phyloP scores from a whole-genome alignment of 2,113 vertebrate species.

The Onychorhynchus coronatus region DNA sequence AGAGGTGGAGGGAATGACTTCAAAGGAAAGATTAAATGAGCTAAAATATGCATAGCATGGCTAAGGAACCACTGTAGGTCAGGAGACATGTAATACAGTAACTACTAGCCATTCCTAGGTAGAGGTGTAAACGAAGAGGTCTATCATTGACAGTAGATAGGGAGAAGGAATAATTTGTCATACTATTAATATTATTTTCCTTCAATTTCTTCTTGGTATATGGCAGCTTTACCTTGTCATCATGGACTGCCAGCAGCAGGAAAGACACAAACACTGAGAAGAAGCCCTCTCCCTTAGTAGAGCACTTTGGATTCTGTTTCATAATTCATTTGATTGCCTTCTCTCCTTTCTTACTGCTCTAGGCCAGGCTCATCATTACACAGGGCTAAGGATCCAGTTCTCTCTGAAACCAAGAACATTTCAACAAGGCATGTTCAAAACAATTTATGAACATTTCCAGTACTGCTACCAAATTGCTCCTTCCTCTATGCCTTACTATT shows the following conservation, averaged over 20 bases:
- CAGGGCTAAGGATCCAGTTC: neutral
- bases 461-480: neutral
- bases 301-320: neutral
- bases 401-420: neutral
- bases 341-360: neutral
- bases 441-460: neutral
- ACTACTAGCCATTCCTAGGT: neutral
- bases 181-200: neutral
- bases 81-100: neutral
- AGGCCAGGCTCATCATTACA: neutral
- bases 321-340: neutral
- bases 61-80: neutral
- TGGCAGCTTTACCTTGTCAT: neutral
- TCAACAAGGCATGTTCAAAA: neutral
- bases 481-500: neutral
- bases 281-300: neutral
- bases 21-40: slow-evolving; percentile 33
- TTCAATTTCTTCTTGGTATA: neutral
- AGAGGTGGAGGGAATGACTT: slow-evolving; percentile 20
- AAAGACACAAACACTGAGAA: neutral
- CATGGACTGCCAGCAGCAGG: neutral
- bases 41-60: neutral
- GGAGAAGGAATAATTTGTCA: neutral
- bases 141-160: neutral
- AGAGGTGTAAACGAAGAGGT: neutral